phyloP scores from a whole-genome alignment of 2,888 invertebrate species.

The Lamellibrachia columna region DNA sequence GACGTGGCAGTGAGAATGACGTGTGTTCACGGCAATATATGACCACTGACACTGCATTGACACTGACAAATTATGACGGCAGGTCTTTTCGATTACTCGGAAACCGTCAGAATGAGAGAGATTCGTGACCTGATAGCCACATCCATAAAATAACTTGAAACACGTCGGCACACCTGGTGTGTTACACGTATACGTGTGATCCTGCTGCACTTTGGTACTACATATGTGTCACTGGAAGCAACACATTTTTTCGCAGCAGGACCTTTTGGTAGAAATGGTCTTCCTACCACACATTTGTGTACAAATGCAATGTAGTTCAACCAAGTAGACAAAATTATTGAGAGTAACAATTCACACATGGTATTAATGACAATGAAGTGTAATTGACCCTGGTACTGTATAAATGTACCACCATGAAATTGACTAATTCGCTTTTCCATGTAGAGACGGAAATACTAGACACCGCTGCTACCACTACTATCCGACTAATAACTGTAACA shows the following conservation, averaged over 20 bases:
- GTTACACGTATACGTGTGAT: neutral
- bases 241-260: neutral
- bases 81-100: neutral
- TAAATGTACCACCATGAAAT: neutral
- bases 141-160: neutral
- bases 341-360: neutral
- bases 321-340: neutral
- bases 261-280: neutral
- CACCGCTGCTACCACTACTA: neutral
- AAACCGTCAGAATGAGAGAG: neutral
- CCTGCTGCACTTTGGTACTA: neutral
- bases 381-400: neutral
- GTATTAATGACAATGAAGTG: neutral
- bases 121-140: neutral
- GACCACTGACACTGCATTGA: neutral
- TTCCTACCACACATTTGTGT: neutral
- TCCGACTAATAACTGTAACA: neutral
- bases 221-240: neutral
- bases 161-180: neutral
- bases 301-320: neutral
- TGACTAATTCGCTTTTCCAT: neutral
- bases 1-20: neutral
- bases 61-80: constrained; percentile 5
- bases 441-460: neutral
- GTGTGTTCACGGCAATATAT: neutral